Evolutionary conservation across 2,888 invertebrate genomes (phyloP).

Genomic region (Dryadula phaetusa): DNA sequence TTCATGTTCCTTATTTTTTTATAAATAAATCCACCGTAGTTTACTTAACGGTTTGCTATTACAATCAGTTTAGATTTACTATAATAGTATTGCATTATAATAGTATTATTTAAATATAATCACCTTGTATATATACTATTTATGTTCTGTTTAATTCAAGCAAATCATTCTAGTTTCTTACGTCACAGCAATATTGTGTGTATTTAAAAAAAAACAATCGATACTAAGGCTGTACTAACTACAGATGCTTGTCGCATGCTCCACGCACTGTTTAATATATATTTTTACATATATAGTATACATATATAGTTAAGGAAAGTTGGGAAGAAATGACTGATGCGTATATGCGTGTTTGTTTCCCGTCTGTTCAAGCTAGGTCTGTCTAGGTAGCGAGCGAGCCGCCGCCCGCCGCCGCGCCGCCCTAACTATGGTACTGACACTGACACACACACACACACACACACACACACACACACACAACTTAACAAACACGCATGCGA

Average conservation of each 20-base stretch:
- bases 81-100: too few species aligned
- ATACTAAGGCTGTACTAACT: constrained; percentile 13
- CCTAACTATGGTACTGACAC: constrained; percentile 79
- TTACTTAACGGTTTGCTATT: too few species aligned
- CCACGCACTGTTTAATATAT: constrained; percentile 9
- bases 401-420: constrained; percentile 70
- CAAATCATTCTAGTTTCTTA: too few species aligned
- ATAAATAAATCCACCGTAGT: too few species aligned
- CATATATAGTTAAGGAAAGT: constrained; percentile 47
- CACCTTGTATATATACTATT: constrained; percentile 6
- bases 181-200: constrained; percentile 3
- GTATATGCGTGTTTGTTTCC: constrained; percentile 81
- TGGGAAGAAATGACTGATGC: constrained; percentile 83
- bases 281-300: not conserved
- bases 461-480: constrained; percentile 41
- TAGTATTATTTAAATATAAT: not conserved
- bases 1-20: too few species aligned
- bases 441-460: constrained; percentile 47
- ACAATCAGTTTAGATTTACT: too few species aligned
- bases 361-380: constrained; percentile 81
- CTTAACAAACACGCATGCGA: constrained; percentile 22
- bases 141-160: not conserved
- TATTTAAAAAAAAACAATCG: constrained; percentile 1
- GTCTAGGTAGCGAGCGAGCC: constrained; percentile 78
- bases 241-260: constrained; percentile 13